Base-by-base conservation (phyloP, 2,888 invertebrate species). In the Folsomia candida region DNA sequence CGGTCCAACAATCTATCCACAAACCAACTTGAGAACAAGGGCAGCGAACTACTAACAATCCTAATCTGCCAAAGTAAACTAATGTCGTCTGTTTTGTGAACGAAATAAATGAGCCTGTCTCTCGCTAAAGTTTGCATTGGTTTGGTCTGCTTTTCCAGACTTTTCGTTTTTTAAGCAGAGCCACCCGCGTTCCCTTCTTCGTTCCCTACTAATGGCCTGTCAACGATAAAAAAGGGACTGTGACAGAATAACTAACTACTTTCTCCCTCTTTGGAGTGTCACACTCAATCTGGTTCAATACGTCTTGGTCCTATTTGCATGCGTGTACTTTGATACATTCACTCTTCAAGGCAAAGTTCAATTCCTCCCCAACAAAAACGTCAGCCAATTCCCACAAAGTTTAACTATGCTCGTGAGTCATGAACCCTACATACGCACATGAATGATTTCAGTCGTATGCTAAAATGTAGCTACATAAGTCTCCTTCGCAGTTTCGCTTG, bases 161-260 rank as follows among this genome's bases (percentile, higher is more conserved):
- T 64, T 64, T 47, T 51, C 18, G 4, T 62, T 29, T 29, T 14
- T 64, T 22, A 64, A 29, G 63, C 26, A 64, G 20, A 64, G 20
- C 63, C 22, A 37, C 63, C 63, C 14, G 20, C 3, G 9, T 20
- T 64, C 25, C 51, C 28, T 24, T 37, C 63, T 18, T 28, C 37
- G 26, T 28, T 51, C 47, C 37, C 28, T 3, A 20, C 63, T 64
- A 64, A 64, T 64, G 63, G 63, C 63, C 63, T 64, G 63, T 64
- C 63, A 64, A 64, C 63, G 63, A 64, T 64, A 64, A 64, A 64
- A 64, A 64, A 64, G 63, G 51, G 63, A 64, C 63, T 64, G 63
- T 64, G 63, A 64, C 63, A 64, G 63, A 47, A 64, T 64, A 64
- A 64, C 63, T 64, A 64, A 64, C 63, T 64, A 64, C 63, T 29